A percentile compares a stretch with the other conserved stretches of the same genome.
These are phyloP conservation scores for Rhabdomys dilectus DNA, from an alignment of 2,113 vertebrate species.

Conservation along the genomic window DNA sequence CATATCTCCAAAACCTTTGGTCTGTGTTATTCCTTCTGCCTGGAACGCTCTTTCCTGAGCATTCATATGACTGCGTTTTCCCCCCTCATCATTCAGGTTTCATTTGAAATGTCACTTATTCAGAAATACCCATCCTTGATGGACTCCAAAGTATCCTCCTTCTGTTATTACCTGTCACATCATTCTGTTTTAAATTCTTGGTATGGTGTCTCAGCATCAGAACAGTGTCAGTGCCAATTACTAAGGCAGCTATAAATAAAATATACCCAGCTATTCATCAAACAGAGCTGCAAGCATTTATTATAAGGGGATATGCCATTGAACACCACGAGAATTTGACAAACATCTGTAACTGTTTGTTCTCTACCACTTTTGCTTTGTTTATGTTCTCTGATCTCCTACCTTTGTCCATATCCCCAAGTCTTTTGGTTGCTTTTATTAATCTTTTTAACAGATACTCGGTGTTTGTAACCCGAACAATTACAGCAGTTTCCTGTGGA, in stretches of 20 bases:
- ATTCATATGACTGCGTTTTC: not conserved
- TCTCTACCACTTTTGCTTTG: too few relatives aligned
- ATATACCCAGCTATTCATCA: not conserved
- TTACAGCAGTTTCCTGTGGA: not conserved
- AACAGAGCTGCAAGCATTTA: not conserved
- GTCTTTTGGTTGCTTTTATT: not conserved
- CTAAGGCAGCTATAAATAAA: not conserved
- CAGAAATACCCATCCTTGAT: not conserved
- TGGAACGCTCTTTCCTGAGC: not conserved
- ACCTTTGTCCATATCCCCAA: not conserved
- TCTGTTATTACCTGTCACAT: not conserved
- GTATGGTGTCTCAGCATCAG: not conserved
- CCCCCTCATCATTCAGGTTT: not conserved
- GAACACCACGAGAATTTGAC: not conserved
- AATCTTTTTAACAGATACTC: not conserved
- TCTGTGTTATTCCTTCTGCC: not conserved
- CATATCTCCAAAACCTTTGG: not conserved
- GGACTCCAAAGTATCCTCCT: not conserved
- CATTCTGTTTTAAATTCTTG: not conserved
- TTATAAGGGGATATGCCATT: not conserved
- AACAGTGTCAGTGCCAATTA: not conserved
- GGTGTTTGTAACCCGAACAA: not conserved
- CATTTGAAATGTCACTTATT: not conserved
- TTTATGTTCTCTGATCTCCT: not conserved
- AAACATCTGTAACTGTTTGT: not conserved